A percentile compares a stretch with the other conserved stretches of the same genome.
phyloP scores from a whole-genome alignment of 2,797 vertebrate genomes.

The Sphenodon punctatus region DNA sequence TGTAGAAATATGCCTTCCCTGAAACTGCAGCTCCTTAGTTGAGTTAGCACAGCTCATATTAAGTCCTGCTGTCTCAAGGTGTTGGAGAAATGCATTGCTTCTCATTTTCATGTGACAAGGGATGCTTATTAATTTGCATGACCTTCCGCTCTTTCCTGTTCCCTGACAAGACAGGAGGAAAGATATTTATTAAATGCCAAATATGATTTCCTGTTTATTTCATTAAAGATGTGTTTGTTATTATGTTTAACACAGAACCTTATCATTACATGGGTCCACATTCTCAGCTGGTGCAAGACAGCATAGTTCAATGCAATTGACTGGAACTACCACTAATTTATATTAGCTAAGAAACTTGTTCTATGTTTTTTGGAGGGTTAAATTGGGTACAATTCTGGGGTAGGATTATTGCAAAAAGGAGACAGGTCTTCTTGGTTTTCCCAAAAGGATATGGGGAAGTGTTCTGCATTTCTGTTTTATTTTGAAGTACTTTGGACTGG shows the following conservation, averaged over 20 bases:
- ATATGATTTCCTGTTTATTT: neutral
- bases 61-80: neutral
- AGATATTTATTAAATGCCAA: neutral
- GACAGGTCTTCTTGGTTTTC: neutral
- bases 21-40: slow-evolving; percentile 6
- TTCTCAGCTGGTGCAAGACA: slow-evolving; percentile 14
- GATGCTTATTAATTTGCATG: neutral
- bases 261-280: neutral
- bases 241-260: slow-evolving; percentile 3
- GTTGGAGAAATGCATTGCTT: neutral
- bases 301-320: neutral
- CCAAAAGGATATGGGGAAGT: neutral
- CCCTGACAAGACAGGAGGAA: slow-evolving; percentile 4
- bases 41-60: accelerated
- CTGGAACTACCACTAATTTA: neutral
- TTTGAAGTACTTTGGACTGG: neutral
- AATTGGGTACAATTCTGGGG: too few relatives aligned
- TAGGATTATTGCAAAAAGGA: too few relatives aligned
- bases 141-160: slow-evolving; percentile 12
- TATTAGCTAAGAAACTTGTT: neutral
- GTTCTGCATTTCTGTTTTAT: neutral
- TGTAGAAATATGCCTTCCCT: neutral
- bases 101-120: neutral
- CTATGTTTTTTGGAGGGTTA: neutral
- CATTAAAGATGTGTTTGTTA: neutral